Evolutionary conservation across 2,888 invertebrate genomes (phyloP), one percentile per base, ranked within the genome.

Genomic region (Ormyrus labotus): DNA sequence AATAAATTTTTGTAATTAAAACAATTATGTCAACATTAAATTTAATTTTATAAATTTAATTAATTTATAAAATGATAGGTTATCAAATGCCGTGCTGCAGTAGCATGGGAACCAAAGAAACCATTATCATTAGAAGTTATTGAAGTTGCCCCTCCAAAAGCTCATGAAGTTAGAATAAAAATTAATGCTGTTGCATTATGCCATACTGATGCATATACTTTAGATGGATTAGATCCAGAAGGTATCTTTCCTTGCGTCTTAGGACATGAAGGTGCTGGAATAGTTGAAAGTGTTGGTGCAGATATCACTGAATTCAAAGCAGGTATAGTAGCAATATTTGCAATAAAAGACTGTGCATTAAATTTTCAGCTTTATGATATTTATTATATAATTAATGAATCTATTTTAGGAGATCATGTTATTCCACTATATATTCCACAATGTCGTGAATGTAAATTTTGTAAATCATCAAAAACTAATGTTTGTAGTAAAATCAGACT

Each of bases 341-440:
- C 19, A 19, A 19, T 19, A 19, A 19, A 19, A 19, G 6, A 69
- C 7, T 58, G 6, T 47, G 6, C 47, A 51, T 71, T 19, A 60
- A 19, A 51, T 74, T 51, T 48, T 70, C 0, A 34, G 3, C 50
- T 70, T 50, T 13, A 60, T 67, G 51, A 67, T 48, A 53, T 13
- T 10, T 47, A 10, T 48, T 13, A 61, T 19, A 72, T 63, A 19
- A 57, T 64, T 48, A 19, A 19, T 19, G 19, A 19, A 19, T 19
- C 19, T 19, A 19, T 75, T 45, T 5, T 53, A 95, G 95, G 96
- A 75, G 99, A 99, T 91, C 97, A 98, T 91, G 99, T 99, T n/a
- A 94, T 99, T 83, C 99, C 99, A 0, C 91, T 98, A 48, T 99
- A 99, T 89, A 95, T 98, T 81, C 99, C 99, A 0, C 99, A 99